Conservation (phyloP, 1,140 invertebrate species). For the Hermatobates lingyangjiaoensis region DNA sequence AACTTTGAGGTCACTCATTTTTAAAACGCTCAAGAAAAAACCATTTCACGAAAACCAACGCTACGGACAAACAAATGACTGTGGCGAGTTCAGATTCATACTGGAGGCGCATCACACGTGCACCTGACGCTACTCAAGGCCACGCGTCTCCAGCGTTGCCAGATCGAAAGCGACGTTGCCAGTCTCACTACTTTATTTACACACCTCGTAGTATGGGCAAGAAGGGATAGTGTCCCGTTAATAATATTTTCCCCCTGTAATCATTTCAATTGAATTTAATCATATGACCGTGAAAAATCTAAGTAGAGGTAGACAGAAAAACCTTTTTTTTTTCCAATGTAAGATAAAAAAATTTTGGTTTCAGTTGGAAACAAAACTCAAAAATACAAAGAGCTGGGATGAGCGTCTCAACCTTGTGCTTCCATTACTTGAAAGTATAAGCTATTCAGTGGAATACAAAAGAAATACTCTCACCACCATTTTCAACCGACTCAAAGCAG, state of each 20-base stretch:
- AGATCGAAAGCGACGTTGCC: no score
- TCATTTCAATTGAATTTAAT: neutral
- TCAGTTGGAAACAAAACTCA: slow-evolving; percentile 25
- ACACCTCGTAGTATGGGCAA: neutral
- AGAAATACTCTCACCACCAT: slow-evolving; percentile 20
- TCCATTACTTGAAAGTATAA: slow-evolving; percentile 10
- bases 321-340: slow-evolving; percentile 2
- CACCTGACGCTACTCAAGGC: no score
- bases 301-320: neutral
- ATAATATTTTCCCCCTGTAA: neutral
- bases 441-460: slow-evolving; percentile 16
- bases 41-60: no score
- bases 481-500: slow-evolving; percentile 35
- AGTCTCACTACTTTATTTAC: no score
- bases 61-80: no score
- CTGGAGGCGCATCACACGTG: no score
- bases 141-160: no score
- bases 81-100: no score
- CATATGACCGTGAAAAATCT: neutral
- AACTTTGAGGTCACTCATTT: no score
- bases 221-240: neutral
- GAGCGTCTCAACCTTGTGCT: slow-evolving; percentile 23
- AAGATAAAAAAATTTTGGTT: neutral
- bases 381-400: slow-evolving; percentile 20
- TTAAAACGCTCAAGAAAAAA: no score